Evolutionary conservation across 2,888 invertebrate genomes (phyloP), one percentile per base, ranked within the genome.

Genomic region (Trichogramma dendrolimi): DNA sequence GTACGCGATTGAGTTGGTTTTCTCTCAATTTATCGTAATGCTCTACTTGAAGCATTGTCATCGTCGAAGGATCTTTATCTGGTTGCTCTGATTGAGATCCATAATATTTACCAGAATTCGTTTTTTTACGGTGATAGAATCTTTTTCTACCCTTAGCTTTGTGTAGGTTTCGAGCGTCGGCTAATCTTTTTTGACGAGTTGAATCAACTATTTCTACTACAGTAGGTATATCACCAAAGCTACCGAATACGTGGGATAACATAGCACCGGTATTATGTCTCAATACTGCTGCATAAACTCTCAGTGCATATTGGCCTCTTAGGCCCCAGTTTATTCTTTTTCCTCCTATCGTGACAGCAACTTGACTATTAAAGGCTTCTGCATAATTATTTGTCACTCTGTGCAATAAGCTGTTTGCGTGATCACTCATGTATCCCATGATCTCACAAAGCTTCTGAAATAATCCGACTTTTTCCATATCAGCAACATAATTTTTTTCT

Each of bases 361-460:
- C 47, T 4, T 53, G n/a, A 6, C 43, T 5, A 50, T 64, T 57
- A 10, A 52, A 55, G 4, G 55, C 50, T 41, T 64, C 58, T 0
- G 53, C 61, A 6, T n/a, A 6, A 43, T 64, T 61, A 11, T 43
- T 61, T 7, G 60, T 61, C 5, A 57, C 5, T 40, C 55, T 46
- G 6, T 51, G n/a, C 43, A 69, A 44, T 14, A 70, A 58, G 54
- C 70, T 70, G 4, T 63, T 59, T 5, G 64, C 63, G 50, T 67
- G 57, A 4, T 59, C 10, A 50, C 63, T 63, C 14, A 66, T 50
- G 40, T 57, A 27, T 3, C 42, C 38, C 3, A 66, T 56, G 4
- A 58, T 58, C 39, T 61, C 51, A 11, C 55, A 47, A 6, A 60
- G 53, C 6, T 60, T 52, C 0, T 59, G 6, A 40, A 61, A 67